A percentile compares a stretch with the other conserved stretches of the same genome.
phyloP scores from a whole-genome alignment of 2,888 invertebrate genomes.

The Dasysyrphus albostriatus region DNA sequence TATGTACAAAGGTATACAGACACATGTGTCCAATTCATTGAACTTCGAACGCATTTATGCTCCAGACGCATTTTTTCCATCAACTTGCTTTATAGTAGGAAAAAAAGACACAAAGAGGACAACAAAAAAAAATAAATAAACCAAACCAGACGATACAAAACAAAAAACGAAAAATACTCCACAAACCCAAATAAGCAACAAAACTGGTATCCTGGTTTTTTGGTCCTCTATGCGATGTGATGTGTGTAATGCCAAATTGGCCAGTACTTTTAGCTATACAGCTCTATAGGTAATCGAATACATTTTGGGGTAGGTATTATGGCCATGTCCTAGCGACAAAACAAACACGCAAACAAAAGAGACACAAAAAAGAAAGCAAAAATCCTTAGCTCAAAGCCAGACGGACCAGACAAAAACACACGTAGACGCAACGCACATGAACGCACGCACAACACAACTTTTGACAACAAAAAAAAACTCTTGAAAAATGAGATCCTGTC shows the following conservation, averaged over 20 bases:
- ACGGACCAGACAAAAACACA: slow-evolving; percentile 36
- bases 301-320: slow-evolving; percentile 58
- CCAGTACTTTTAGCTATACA: neutral
- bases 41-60: slow-evolving; percentile 25
- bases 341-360: slow-evolving; percentile 40
- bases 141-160: slow-evolving; percentile 54
- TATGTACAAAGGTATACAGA: neutral
- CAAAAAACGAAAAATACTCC: slow-evolving; percentile 38
- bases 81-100: slow-evolving; percentile 24
- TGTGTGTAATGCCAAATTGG: neutral
- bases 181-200: slow-evolving; percentile 49
- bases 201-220: slow-evolving; percentile 31
- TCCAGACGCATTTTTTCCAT: slow-evolving; percentile 43
- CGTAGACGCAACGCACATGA: slow-evolving; percentile 57
- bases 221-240: neutral
- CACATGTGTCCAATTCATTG: slow-evolving; percentile 26
- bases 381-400: slow-evolving; percentile 51
- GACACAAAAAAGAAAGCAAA: slow-evolving; percentile 23
- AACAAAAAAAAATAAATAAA: slow-evolving; percentile 26
- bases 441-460: slow-evolving; percentile 64
- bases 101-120: slow-evolving; percentile 10
- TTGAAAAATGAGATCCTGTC: slow-evolving; percentile 30
- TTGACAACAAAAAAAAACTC: slow-evolving; percentile 19
- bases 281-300: slow-evolving; percentile 62
- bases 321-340: slow-evolving; percentile 46